Percentiles rank a stretch among this genome's conserved stretches.
Evolutionary conservation across 2,888 invertebrate species (phyloP).

Genomic region (Hirtodrosophila duncani): DNA sequence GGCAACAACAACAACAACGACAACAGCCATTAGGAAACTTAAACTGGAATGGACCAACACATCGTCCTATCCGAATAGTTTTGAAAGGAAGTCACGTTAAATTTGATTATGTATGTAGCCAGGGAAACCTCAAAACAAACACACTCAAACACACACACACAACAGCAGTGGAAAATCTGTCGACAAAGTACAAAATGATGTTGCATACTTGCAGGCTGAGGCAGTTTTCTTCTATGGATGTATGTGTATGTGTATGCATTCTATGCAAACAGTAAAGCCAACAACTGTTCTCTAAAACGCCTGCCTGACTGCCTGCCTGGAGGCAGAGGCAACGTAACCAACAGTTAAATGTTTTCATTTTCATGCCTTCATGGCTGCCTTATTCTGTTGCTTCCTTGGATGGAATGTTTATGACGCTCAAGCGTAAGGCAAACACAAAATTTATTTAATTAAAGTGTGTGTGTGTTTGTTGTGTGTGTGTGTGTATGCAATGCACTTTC

Average conservation of each 20-base stretch:
- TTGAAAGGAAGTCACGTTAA: slow-evolving; percentile 42
- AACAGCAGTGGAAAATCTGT: slow-evolving; percentile 36
- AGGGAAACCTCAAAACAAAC: slow-evolving; percentile 33
- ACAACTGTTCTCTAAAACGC: slow-evolving; percentile 11
- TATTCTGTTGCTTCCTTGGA: background rate
- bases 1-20: slow-evolving; percentile 18
- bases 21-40: slow-evolving; percentile 16
- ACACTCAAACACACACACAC: background rate
- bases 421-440: slow-evolving; percentile 52
- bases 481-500: slow-evolving; percentile 21
- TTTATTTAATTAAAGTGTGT: slow-evolving; percentile 65
- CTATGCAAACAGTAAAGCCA: slow-evolving; percentile 50
- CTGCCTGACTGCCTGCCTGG: background rate
- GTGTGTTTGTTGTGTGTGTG: slow-evolving; percentile 14
- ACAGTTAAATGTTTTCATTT: slow-evolving; percentile 67
- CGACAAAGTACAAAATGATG: slow-evolving; percentile 43
- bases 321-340: slow-evolving; percentile 42
- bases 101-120: slow-evolving; percentile 58
- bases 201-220: slow-evolving; percentile 20
- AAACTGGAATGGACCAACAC: slow-evolving; percentile 3
- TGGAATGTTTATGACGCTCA: slow-evolving; percentile 54
- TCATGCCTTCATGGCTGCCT: slow-evolving; percentile 40
- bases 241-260: slow-evolving; percentile 20
- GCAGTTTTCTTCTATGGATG: background rate
- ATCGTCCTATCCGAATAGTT: background rate